Base-by-base conservation (phyloP, 2,888 invertebrate genomes). In the Nemapogon koenigi region DNA sequence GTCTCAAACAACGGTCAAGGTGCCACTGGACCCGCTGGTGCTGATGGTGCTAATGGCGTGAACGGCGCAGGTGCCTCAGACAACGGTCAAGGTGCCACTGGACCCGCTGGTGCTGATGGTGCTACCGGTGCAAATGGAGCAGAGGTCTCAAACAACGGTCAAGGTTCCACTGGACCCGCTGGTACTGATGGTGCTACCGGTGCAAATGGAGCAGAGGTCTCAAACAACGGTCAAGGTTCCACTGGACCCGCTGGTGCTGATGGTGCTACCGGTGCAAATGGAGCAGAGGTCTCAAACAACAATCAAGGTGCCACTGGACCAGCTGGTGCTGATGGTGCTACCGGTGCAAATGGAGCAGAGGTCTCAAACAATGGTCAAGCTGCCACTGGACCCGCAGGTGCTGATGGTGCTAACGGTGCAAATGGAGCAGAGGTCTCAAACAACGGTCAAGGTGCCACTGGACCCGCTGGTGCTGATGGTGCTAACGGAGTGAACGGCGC, bases 401-500 rank as follows among this genome's bases (percentile, higher is more conserved):
- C 2, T n/a, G 28, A 29, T n/a, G 11, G 10, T 22, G 27, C 27
- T 35, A 35, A 4, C 42, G 32, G 25, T 40, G 8, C 27, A 13
- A 14, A 40, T 17, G 37, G 13, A 11, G 11, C 26, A 17, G 16
- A n/a, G 18, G 3, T 40, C 6, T n/a, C 27, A 7, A 26, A 29
- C 13, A 38, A 41, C 11, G 25, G 19, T 26, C n/a, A n/a, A n/a
- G 28, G n/a, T 19, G 37, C 13, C 13, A 11, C 29, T 30, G 40
- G 35, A 19, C n/a, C n/a, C 7, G 28, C 7, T 26, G 19, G 4
- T 37, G 28, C 2, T n/a, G 28, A 29, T n/a, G 11, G 10, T 22
- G 27, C 27, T 35, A 35, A 4, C 42, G 32, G 25, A 39, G 8
- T 26, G 13, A 14, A 40, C 18, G 37, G 17, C 41, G 14, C 26